Evolutionary conservation across 2,888 invertebrate genomes (phyloP).

Genomic region (Megaustenia siamemsis): DNA sequence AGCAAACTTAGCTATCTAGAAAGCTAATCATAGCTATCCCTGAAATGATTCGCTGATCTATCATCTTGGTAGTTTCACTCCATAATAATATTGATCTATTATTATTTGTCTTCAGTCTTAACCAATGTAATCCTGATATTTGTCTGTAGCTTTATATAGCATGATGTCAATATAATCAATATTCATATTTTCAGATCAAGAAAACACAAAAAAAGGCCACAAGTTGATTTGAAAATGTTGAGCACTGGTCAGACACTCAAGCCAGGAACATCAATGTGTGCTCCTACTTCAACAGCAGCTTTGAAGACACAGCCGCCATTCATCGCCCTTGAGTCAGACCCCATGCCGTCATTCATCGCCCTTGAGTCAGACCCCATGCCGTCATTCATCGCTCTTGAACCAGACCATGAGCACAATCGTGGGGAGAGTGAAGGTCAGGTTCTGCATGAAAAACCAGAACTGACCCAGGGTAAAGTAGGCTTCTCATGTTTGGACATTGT

Average conservation of each 20-base stretch:
- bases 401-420: not conserved
- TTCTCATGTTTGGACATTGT: not conserved
- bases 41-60: too few relatives aligned
- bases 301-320: not conserved
- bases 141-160: too few relatives aligned
- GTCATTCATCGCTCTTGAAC: not conserved
- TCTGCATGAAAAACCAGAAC: not conserved
- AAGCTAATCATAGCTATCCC: too few relatives aligned
- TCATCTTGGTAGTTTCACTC: too few relatives aligned
- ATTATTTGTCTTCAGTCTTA: too few relatives aligned
- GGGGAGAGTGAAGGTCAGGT: not conserved
- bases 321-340: constrained; percentile 1
- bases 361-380: not conserved
- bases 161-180: too few relatives aligned
- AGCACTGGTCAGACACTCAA: not conserved
- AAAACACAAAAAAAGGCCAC: not conserved
- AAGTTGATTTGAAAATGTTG: not conserved
- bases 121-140: too few relatives aligned
- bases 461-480: not conserved
- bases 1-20: too few relatives aligned
- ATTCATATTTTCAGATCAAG: not conserved
- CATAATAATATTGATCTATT: too few relatives aligned
- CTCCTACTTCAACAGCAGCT: not conserved
- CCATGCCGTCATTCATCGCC: constrained; percentile 2
- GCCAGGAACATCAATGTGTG: not conserved